Evolutionary conservation across 2,888 invertebrate genomes (phyloP), one percentile per base, ranked within the genome.

Genomic region (Callinectes sapidus): DNA sequence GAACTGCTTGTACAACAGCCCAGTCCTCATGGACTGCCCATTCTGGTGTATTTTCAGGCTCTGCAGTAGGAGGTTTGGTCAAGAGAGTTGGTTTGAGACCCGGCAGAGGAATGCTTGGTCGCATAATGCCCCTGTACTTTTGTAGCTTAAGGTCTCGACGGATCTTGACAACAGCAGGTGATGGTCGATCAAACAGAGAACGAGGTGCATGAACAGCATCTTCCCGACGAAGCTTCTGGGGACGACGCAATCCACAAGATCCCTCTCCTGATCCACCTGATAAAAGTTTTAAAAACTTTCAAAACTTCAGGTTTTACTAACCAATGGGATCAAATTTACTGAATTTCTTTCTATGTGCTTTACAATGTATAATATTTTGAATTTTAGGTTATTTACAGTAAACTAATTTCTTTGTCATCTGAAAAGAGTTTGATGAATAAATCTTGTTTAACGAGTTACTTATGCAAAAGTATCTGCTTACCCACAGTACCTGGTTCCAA

Each of bases 11-110:
- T 28, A 99, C 96, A 92, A 99, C 96, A 48, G 98, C 97, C 96
- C 98, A 97, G 96, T 99, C 99, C 96, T 99, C 99, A 95, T 98
- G 97, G 93, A 98, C 97, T 94, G 97, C 97, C 99, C 99, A 99
- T 95, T 98, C 98, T 94, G 98, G 97, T 95, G 97, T 97, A 93
- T 97, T 96, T 87, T 97, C 97, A 66, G 94, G 93, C 85, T 97
- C 97, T 90, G 93, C 90, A 5, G 93, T 66, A 0, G 95, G 95
- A 35, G 92, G 94, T 77, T 93, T 94, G 95, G 95, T 95, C 95
- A 92, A 94, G 5, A 95, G 95, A 92, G 95, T 95, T 35, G 95
- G 94, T 90, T 93, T 93, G 28, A 95, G 93, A 32, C 95, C 95
- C 87, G 95, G 95, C 94, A 94, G 90, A 39, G 92, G 91, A 55